These are phyloP conservation scores for Ips nitidus DNA, from an alignment of 1,140 invertebrate species.

Conservation along the genomic window DNA sequence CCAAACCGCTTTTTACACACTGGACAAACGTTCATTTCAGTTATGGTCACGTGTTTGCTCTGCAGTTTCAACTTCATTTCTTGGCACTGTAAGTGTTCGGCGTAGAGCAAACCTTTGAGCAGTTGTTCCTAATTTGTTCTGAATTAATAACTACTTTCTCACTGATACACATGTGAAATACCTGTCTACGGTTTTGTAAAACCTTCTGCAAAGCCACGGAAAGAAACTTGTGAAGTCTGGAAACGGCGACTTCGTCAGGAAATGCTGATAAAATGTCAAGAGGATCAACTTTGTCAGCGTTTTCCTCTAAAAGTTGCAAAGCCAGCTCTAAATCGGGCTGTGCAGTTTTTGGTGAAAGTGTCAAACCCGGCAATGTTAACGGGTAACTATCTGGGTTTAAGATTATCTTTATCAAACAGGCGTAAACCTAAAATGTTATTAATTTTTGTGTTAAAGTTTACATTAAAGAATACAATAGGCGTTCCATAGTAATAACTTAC, in stretches of 20 bases:
- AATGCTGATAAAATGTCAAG: slow-evolving; percentile 70
- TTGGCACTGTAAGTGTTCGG: slow-evolving; percentile 80
- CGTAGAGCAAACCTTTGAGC: slow-evolving; percentile 77
- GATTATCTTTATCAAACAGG: slow-evolving; percentile 65
- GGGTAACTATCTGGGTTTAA: slow-evolving; percentile 61
- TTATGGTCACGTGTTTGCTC: slow-evolving; percentile 78
- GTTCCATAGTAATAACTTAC: slow-evolving; percentile 34
- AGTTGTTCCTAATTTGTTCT: slow-evolving; percentile 63
- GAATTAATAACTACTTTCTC: not conserved
- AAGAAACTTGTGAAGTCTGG: slow-evolving; percentile 74
- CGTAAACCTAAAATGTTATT: slow-evolving; percentile 60
- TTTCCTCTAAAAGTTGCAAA: slow-evolving; percentile 75
- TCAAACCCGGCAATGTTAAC: slow-evolving; percentile 54
- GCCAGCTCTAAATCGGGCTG: slow-evolving; percentile 76
- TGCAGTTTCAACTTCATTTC: slow-evolving; percentile 78
- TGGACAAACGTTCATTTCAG: slow-evolving; percentile 83
- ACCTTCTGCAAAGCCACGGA: slow-evolving; percentile 55
- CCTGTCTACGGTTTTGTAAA: slow-evolving; percentile 23
- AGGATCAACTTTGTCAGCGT: slow-evolving; percentile 81
- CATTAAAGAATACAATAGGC: no score
- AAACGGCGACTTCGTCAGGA: slow-evolving; percentile 73
- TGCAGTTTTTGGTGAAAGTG: slow-evolving; percentile 60
- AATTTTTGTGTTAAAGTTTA: slow-evolving; percentile 5
- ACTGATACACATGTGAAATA: not conserved
- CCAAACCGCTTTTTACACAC: slow-evolving; percentile 91